A percentile compares a stretch with the other conserved stretches of the same genome.
Conservation (phyloP, 2,888 invertebrate species). For the Myathropa florea region DNA sequence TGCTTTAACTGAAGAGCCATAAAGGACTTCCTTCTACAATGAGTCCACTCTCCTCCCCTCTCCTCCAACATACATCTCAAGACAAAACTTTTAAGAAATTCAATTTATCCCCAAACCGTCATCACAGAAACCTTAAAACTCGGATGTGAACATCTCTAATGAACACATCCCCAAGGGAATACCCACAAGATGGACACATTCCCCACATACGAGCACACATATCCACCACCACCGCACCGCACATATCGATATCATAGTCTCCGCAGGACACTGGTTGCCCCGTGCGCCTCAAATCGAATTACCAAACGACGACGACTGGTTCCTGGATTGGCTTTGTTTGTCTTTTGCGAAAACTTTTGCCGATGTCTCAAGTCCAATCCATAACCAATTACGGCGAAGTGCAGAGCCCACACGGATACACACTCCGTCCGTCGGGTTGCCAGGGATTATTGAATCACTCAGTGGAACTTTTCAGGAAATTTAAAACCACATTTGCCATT, state of each 20-base stretch:
- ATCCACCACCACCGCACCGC: constrained; percentile 9
- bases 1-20: no score
- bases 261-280: no score
- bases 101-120: constrained; percentile 34
- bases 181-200: neutral
- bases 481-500: constrained; percentile 70
- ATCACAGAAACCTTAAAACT: constrained; percentile 43
- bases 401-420: neutral
- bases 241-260: constrained; percentile 52
- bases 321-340: constrained; percentile 58
- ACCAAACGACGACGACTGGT: constrained; percentile 27
- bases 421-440: constrained; percentile 33
- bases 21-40: no score
- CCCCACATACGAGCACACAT: neutral
- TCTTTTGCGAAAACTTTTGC: constrained; percentile 40
- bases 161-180: constrained; percentile 39
- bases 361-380: constrained; percentile 59
- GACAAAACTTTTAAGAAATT: constrained; percentile 35
- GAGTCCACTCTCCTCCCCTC: neutral
- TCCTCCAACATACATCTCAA: neutral
- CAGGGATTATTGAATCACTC: constrained; percentile 61
- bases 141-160: constrained; percentile 16
- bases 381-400: constrained; percentile 64
- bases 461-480: constrained; percentile 58
- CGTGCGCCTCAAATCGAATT: constrained; percentile 58